These are phyloP conservation scores for Meleagris gallopavo DNA, from an alignment of 2,113 vertebrate genomes.

Conservation along the genomic window DNA sequence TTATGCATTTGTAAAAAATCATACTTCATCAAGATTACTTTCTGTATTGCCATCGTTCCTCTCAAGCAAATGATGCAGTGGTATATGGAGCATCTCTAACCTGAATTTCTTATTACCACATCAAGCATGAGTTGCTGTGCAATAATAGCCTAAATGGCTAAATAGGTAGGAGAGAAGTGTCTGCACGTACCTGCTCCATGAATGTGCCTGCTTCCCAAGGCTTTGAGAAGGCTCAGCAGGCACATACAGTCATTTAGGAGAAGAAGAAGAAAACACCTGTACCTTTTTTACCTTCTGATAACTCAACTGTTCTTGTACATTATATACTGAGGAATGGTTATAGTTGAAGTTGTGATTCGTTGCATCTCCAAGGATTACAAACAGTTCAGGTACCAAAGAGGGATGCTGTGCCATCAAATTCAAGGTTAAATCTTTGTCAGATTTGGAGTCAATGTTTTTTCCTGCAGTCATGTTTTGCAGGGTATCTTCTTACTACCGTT, in stretches of 20 bases:
- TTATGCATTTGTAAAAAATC: not conserved
- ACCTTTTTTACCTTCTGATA: not conserved
- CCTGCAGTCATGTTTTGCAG: not conserved
- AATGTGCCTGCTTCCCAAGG: not conserved
- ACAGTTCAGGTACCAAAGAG: not conserved
- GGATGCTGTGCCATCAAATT: not conserved
- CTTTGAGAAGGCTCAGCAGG: not conserved
- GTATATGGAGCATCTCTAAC: not conserved
- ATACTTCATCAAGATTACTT: not conserved
- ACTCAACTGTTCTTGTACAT: accelerated
- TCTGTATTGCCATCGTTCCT: accelerated
- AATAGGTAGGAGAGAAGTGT: accelerated
- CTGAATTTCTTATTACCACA: accelerated
- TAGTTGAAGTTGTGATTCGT: not conserved
- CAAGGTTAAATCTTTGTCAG: not conserved
- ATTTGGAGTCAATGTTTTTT: not conserved
- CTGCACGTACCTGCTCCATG: accelerated
- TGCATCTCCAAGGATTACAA: not conserved
- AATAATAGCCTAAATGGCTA: accelerated
- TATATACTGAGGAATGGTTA: not conserved
- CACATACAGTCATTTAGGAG: not conserved
- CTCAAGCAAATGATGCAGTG: not conserved
- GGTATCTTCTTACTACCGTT: not conserved
- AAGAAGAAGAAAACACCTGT: not conserved
- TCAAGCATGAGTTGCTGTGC: not conserved